Conservation (phyloP, 2,797 vertebrate species). For the Thamnophis elegans region DNA sequence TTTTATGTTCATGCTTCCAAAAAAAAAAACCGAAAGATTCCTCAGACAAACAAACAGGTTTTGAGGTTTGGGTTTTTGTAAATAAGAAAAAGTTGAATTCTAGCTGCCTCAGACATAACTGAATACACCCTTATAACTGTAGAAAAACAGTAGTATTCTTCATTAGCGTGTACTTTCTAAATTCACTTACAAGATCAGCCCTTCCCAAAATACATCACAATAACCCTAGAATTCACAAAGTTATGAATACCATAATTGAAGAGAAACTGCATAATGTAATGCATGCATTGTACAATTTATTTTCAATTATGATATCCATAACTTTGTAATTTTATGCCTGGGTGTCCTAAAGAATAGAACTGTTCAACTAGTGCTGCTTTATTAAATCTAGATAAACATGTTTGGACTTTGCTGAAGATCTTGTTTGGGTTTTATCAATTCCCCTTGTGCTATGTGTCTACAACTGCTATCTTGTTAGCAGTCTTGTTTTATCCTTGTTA, state of each 20-base stretch:
- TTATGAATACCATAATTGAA: neutral
- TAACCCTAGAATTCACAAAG: neutral
- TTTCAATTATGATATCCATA: neutral
- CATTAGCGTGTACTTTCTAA: neutral
- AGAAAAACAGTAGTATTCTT: neutral
- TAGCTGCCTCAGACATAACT: neutral
- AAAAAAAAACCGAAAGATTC: neutral
- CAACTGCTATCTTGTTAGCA: neutral
- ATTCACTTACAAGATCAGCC: neutral
- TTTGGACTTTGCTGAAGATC: neutral
- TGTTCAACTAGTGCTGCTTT: neutral
- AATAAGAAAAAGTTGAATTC: neutral
- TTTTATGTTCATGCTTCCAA: neutral
- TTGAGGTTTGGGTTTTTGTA: neutral
- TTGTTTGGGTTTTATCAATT: neutral
- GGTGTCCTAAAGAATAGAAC: neutral
- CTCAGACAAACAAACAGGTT: neutral
- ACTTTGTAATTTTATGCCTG: neutral
- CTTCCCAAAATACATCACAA: neutral
- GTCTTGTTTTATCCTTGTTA: neutral
- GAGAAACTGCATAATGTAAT: neutral
- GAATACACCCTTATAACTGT: neutral
- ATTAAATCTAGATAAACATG: neutral
- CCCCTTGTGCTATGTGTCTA: neutral
- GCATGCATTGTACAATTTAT: neutral